Percentiles rank a stretch among this genome's conserved stretches.
These are phyloP conservation scores for Eonycteris spelaea DNA, from an alignment of 2,113 vertebrate species.

Conservation along the genomic window DNA sequence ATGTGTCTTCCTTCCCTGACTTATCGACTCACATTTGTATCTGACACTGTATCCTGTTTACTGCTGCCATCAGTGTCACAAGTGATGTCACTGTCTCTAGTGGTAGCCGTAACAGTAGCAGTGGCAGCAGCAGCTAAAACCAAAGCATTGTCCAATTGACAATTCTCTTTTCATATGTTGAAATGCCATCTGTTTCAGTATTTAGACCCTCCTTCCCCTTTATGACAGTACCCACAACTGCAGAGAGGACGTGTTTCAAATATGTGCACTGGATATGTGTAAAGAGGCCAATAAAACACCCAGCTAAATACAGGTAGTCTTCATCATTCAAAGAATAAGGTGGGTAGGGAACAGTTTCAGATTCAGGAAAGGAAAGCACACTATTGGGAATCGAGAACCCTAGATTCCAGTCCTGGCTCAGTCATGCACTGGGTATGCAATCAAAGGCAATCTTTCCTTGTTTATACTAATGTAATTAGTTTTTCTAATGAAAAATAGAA, in stretches of 20 bases:
- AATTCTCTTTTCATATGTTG: neutral
- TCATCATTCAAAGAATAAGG: neutral
- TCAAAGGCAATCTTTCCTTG: neutral
- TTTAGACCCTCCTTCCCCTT: neutral
- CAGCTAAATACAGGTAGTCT: neutral
- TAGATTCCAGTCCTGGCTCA: neutral
- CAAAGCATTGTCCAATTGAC: neutral
- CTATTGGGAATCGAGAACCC: neutral
- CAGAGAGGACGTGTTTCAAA: neutral
- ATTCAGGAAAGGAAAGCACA: neutral
- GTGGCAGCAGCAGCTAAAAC: neutral
- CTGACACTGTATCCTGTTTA: neutral
- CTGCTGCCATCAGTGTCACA: neutral
- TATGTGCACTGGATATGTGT: neutral
- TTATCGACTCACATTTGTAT: neutral
- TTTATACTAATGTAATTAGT: neutral
- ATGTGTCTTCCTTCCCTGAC: neutral
- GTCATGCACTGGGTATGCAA: neutral
- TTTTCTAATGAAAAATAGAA: neutral
- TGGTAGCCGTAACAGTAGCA: neutral
- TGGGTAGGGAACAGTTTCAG: neutral
- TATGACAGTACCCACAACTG: neutral
- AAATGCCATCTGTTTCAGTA: neutral
- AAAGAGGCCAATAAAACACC: neutral
- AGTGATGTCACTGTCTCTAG: neutral